Conservation (phyloP, 2,888 invertebrate species). For the Acanthosepion pharaonis region DNA sequence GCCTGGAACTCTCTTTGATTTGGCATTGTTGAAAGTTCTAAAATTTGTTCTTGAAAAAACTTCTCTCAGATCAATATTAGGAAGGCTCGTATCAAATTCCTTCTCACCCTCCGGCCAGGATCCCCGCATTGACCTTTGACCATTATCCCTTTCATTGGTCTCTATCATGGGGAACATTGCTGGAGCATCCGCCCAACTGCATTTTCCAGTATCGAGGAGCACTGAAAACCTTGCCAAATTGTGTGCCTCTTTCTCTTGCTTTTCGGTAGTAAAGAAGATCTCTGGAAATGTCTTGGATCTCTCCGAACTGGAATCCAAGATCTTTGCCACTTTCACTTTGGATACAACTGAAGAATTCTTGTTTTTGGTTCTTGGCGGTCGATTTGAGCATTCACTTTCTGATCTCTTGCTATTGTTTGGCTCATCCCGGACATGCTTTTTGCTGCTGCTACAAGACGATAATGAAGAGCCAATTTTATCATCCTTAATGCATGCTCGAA, state of each 20-base stretch:
- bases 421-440: not conserved
- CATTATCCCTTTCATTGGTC: not conserved
- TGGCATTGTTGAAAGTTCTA: not conserved
- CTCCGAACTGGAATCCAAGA: not conserved
- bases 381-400: not conserved
- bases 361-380: not conserved
- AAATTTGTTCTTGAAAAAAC: constrained; percentile 39
- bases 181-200: constrained; percentile 51
- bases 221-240: constrained; percentile 62
- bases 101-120: not conserved
- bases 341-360: not conserved
- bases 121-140: not conserved
- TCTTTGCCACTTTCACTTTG: not conserved
- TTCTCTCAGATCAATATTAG: constrained; percentile 53
- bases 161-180: not conserved
- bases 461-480: not conserved
- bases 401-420: not conserved
- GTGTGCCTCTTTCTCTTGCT: constrained; percentile 50
- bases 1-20: not conserved
- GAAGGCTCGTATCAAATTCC: constrained; percentile 15
- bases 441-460: not conserved
- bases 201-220: constrained; percentile 56
- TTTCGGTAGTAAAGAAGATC: not conserved
- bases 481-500: constrained; percentile 55
- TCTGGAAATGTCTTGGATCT: not conserved